Evolutionary conservation across 2,797 vertebrate species (phyloP).

Genomic region (Vipera ursinii): DNA sequence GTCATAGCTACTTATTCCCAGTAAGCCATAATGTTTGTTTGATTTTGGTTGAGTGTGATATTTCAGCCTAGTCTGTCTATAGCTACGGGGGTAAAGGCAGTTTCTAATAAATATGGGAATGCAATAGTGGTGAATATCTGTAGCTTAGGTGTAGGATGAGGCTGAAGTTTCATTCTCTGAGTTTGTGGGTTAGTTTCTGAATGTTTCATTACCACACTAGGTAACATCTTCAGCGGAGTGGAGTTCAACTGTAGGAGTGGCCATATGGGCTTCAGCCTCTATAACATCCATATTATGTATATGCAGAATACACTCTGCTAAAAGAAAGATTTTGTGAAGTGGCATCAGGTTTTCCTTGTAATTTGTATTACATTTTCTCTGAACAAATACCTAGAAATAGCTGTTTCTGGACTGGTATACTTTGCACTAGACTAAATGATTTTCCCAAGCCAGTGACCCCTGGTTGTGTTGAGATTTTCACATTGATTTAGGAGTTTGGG

Average conservation of each 20-base stretch:
- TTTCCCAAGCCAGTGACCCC: not conserved
- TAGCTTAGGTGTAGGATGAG: no score
- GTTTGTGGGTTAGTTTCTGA: no score
- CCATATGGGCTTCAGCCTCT: no score
- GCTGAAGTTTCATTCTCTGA: no score
- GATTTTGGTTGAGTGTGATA: not conserved
- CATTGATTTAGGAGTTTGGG: not conserved
- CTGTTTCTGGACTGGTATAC: not conserved
- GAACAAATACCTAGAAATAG: not conserved
- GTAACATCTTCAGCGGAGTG: no score
- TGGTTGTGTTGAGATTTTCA: not conserved
- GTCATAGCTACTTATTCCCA: not conserved
- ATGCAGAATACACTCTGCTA: not conserved
- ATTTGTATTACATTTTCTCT: not conserved
- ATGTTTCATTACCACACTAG: no score
- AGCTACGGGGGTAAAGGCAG: not conserved
- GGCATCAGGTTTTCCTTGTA: not conserved
- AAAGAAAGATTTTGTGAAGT: not conserved
- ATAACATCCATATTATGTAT: not conserved
- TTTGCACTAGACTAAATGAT: not conserved
- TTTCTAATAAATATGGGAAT: no score
- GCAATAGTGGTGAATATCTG: no score
- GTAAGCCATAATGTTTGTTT: not conserved
- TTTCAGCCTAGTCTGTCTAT: not conserved
- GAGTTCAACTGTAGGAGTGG: no score